Base-by-base conservation (phyloP, 2,113 vertebrate genomes). In the Chascanopsetta lugubris region DNA sequence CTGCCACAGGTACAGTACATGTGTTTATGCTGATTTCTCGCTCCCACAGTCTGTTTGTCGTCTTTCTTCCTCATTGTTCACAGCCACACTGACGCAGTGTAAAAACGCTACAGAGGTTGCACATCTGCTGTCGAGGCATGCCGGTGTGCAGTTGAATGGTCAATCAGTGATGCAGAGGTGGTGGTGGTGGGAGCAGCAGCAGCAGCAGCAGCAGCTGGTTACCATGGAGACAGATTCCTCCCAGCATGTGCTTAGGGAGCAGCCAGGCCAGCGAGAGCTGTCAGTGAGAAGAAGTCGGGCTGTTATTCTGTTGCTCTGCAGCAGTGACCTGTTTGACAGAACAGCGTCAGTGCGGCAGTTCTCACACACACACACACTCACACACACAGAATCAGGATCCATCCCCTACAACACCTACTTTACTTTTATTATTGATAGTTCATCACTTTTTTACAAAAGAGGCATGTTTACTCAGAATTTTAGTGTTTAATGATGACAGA, bases 1-100 rank as follows among this genome's bases (percentile, higher is more conserved):
- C 80, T 94, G 93, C 80, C 96, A 98, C 93, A 97, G 95, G 96
- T 98, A 94, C 18, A 20, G 18, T 21, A 21, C 3, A 8, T 45
- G 7, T 45, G 5, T 21, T 51, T 24, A 42, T 9, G 36, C 13
- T 6, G 36, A 6, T 17, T 6, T 15, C n/a, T 17, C 2, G 18
- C 17, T 15, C 36, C 36, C 57, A 4, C 25, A 34, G 10, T 34
- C 32, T 34, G 32, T 34, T 13, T 9, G 42, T 43, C 24, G 21
- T 9, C 25, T 7, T 26, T 9, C 11, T 53, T 12, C 5, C 20
- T 34, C 11, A 0, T 36, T 9, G 30, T 13, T 13, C 56, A 38
- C 55, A 42, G 22, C 10, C 64, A 48, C 17, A 27, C 46, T 18
- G 20, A 34, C 18, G 20, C 25, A 6, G 32, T 3, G 24, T 54